These are phyloP conservation scores for Aurelia aurita DNA, from an alignment of 30 jellyfish, hydroid and myxozoan genomes.

Conservation along the genomic window DNA sequence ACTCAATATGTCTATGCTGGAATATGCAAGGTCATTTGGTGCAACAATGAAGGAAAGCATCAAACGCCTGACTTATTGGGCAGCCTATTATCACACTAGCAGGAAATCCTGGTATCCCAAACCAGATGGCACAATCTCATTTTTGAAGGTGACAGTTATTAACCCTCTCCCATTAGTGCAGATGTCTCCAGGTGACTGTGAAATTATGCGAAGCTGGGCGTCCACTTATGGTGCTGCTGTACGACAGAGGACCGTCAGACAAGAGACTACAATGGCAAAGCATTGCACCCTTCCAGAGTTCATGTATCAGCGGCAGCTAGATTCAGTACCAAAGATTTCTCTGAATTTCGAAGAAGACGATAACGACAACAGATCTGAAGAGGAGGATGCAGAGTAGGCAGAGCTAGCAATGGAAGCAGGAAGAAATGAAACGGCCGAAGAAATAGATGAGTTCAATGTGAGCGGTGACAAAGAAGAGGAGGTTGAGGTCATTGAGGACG, in stretches of 20 bases:
- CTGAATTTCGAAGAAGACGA: background rate
- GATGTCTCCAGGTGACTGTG: background rate
- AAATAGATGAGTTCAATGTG: constrained; percentile 10
- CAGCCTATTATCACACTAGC: constrained; percentile 41
- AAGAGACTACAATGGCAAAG: background rate
- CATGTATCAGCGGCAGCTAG: background rate
- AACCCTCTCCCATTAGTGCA: background rate
- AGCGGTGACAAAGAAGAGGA: constrained; percentile 16
- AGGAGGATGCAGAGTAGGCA: background rate
- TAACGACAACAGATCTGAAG: background rate
- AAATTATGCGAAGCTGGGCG: background rate
- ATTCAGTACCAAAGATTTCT: too few relatives aligned
- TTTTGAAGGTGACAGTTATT: constrained; percentile 8
- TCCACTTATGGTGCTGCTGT: constrained; percentile 1
- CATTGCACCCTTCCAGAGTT: background rate
- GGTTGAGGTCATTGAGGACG: background rate
- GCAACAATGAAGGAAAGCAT: constrained; percentile 5
- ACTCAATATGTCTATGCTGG: background rate
- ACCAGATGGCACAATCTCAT: constrained; percentile 27
- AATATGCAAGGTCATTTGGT: background rate
- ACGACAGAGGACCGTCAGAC: background rate
- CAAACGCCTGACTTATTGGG: constrained; percentile 16
- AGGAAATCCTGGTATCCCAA: constrained; percentile 26
- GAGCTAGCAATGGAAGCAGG: background rate
- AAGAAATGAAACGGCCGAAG: background rate